A percentile compares a stretch with the other conserved stretches of the same genome.
Conservation (phyloP, 2,113 vertebrate genomes). For the Oreocharis arfaki region DNA sequence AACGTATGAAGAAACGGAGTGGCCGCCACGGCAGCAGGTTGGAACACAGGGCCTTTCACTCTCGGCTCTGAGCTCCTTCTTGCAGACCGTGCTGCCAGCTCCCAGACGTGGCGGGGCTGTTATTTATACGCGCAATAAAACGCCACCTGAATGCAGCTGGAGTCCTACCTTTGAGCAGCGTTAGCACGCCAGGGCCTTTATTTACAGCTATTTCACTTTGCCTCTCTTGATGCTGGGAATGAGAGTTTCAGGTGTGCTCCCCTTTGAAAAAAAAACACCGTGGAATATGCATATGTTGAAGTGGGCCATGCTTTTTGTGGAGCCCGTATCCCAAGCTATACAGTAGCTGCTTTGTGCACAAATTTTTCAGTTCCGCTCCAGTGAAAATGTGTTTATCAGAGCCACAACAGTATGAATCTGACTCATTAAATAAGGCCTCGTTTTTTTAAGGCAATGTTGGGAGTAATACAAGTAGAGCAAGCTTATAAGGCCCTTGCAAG, state of each 20-base stretch:
- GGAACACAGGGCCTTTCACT: constrained; percentile 37
- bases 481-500: background rate
- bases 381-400: background rate
- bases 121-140: constrained; percentile 5
- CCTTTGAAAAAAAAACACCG: background rate
- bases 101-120: background rate
- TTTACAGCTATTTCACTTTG: constrained; percentile 25
- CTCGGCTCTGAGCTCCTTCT: background rate
- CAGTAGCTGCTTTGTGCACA: background rate
- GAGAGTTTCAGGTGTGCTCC: constrained; percentile 28
- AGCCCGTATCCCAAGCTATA: background rate
- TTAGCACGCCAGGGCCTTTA: background rate
- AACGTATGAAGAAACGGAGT: accelerated
- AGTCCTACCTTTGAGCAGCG: background rate
- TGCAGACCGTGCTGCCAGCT: background rate
- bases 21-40: background rate
- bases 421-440: background rate
- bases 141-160: constrained; percentile 17
- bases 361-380: background rate
- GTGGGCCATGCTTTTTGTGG: background rate
- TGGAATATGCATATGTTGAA: background rate
- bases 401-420: background rate
- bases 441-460: background rate
- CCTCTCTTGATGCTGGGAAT: background rate
- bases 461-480: background rate